Evolutionary conservation across 2,888 invertebrate genomes (phyloP), one percentile per base, ranked within the genome.

Genomic region (Camponotus fellah): DNA sequence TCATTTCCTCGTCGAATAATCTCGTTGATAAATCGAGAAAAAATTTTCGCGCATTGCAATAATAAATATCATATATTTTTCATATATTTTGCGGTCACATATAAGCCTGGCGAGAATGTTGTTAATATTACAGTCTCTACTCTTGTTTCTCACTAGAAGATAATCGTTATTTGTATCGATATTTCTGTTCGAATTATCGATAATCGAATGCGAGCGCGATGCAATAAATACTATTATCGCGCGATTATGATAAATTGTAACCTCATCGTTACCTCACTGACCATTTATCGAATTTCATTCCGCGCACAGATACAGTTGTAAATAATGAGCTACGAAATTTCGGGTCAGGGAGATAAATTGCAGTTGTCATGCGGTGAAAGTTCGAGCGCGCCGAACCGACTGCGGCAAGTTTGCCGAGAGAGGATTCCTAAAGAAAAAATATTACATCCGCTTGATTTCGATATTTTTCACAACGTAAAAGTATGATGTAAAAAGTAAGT

Each of bases 381-480:
- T 72, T 82, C 75, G 58, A 53, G 40, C 69, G 72, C 74, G 68
- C 68, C 64, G 60, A 74, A 69, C 69, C 66, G 46, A 77, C 71
- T 75, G 76, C 79, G 86, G 87, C 85, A 85, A 87, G 86, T 76
- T 85, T 72, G 77, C 72, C 85, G 89, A 90, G 53, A 88, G 91
- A 91, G 90, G 91, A 92, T 92, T 91, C 90, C 89, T 87, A 86
- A 80, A 88, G 89, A 87, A 90, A 26, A 92, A 91, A 93, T 93
- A 93, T 93, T 92, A 92, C 91, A 91, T 90, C 91, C 90, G 90
- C 86, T 88, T 92, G 92, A 93, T 93, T 92, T 91, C 89, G 92
- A 93, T 93, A 92, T 92, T 93, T 94, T 94, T 90, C 90, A 89
- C 82, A 88, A 91, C 91, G 92, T 92, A 92, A 90, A 90, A 85